Evolutionary conservation across 2,113 vertebrate species (phyloP), one percentile per base, ranked within the genome.

Genomic region (Zapornia atra): DNA sequence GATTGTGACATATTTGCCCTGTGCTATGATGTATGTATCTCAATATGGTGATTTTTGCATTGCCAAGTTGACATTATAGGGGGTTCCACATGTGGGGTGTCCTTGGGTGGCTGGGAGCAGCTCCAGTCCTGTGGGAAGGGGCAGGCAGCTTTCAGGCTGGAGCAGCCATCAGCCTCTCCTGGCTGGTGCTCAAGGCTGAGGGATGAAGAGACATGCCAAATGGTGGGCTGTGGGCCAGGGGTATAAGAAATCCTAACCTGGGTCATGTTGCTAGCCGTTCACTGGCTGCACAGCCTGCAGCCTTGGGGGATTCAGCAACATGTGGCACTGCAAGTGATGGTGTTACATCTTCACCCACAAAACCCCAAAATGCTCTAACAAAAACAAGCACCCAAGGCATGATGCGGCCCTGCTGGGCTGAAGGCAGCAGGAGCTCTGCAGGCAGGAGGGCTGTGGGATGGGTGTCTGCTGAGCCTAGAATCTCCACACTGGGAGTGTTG

Each of bases 121-220:
- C 78, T 40, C 44, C 33, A 4, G 17, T 1, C 14, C 6, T 0
- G 3, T 0, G 0, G 57, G 28, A 40, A 46, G 76, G 16, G 36
- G 5, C 1, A 2, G 5, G 5, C 5, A 42, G 56, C 50, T 29
- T 9, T 15, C 5, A 2, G 64, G 25, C 46, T 4, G 5, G 36
- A 20, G 48, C 8, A 20, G 33, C 48, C 61, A 3, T 16, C 0
- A 6, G 68, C 50, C 9, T 7, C 5, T 9, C 57, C 42, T 4
- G 48, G 15, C 12, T 0, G 5, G 26, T 5, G 28, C 60, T 54
- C 0, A 4, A 33, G 22, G 57, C 73, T 2, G 15, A 51, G 22
- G 40, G 33, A 50, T 2, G 36, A 2, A 29, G 56, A 13, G 51
- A 11, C 3, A 0, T 2, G 33, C 46, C 0, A 11, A 76, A 72